Percentiles rank a stretch among this genome's conserved stretches.
phyloP scores from a whole-genome alignment of 2,113 vertebrate species.

The Pipra filicauda region DNA sequence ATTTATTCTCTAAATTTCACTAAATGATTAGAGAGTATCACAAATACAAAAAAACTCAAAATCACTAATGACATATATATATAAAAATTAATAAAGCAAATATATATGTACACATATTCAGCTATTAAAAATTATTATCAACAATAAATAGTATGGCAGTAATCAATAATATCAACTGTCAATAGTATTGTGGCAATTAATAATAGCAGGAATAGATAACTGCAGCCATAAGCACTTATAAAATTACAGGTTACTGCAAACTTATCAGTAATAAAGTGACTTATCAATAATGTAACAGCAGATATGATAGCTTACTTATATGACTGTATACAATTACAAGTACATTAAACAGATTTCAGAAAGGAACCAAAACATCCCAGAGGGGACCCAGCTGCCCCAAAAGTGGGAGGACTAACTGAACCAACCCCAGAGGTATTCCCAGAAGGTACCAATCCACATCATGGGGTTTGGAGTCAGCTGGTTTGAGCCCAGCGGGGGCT shows the following conservation, averaged over 20 bases:
- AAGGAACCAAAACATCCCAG: neutral
- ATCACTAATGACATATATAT: rapidly evolving
- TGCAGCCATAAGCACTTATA: neutral
- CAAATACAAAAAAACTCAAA: neutral
- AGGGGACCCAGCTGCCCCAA: neutral
- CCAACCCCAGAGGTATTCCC: neutral
- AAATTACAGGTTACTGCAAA: neutral
- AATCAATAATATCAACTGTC: neutral
- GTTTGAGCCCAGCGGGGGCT: neutral
- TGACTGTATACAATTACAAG: neutral
- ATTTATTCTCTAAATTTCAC: neutral
- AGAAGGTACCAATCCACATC: neutral
- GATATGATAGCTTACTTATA: neutral
- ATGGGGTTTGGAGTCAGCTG: neutral
- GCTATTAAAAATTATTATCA: neutral
- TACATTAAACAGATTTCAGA: neutral
- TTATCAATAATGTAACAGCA: neutral
- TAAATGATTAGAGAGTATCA: neutral
- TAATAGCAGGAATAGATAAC: neutral
- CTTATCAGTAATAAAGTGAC: neutral
- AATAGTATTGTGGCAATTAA: neutral
- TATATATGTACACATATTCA: neutral
- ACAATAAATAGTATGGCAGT: neutral
- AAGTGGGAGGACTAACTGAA: neutral
- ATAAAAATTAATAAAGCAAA: neutral